Base-by-base conservation (phyloP, 2,797 vertebrate species). In the Scomberomorus guttatus region DNA sequence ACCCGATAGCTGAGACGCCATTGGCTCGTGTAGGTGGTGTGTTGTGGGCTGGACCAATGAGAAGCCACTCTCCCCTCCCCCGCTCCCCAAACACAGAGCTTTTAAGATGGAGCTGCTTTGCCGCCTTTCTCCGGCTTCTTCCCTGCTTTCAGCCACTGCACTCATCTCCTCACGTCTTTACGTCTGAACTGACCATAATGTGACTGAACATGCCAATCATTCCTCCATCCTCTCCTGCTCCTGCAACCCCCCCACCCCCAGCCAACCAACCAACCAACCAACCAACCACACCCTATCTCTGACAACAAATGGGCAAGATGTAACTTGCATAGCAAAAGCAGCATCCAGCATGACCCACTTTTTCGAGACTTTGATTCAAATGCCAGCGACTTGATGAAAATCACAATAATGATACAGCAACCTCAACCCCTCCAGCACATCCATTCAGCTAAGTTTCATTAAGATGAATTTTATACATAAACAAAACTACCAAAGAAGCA, bases 1-100 rank as follows among this genome's bases (percentile, higher is more conserved):
- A 58, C 20, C n/a, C 4, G 44, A 75, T n/a, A 50, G 72, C 72
- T 18, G 71, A 18, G 1, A 12, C 42, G 24, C 64, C 37, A 95
- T 96, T 96, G 95, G 95, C 77, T 57, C 9, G 74, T 5, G 0
- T 11, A 0, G 69, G 90, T 96, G 95, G 95, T 95, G 94, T 95
- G 95, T 95, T 96, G 89, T 88, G 81, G 89, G 89, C 57, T 87
- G 69, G 91, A 90, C 95, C 95, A 95, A 90, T 95, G 71, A 88
- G 32, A 55, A 24, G 52, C 24, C 0, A 32, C 52, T 61, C 79
- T 71, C 52, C 80, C 84, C 83, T 87, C 86, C 87, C 87, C 83
- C 76, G 57, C 72, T 66, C 63, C 42, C 54, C 22, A 29, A 25
- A 77, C 71, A 79, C 50, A 48, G 7, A 55, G 67, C 63, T 52